Percentiles rank a stretch among this genome's conserved stretches.
Conservation (phyloP, 2,888 invertebrate species). For the Ditylenchus weischeri region DNA sequence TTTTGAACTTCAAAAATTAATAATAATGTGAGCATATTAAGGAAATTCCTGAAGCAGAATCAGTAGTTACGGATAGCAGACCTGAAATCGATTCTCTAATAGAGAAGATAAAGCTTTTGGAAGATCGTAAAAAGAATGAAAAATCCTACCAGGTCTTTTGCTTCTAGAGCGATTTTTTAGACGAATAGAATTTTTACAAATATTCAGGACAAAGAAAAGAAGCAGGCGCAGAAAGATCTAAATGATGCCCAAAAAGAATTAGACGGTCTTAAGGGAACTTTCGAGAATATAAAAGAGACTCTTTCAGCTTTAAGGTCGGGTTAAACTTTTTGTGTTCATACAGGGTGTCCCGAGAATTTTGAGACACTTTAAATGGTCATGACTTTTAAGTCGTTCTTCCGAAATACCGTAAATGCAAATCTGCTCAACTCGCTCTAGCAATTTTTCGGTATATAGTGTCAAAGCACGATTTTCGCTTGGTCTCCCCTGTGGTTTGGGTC, state of each 20-base stretch:
- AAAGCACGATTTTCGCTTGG: no score
- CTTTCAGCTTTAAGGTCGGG: constrained; percentile 7
- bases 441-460: no score
- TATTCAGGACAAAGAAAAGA: constrained; percentile 36
- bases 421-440: no score
- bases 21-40: not conserved
- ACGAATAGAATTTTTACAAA: not conserved
- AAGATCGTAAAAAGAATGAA: constrained; percentile 40
- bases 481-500: no score
- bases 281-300: constrained; percentile 21
- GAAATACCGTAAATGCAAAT: no score
- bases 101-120: constrained; percentile 26
- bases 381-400: no score
- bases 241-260: constrained; percentile 32
- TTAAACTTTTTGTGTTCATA: not conserved
- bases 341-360: no score
- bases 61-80: constrained; percentile 2
- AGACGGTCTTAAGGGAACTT: constrained; percentile 21
- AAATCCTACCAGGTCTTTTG: constrained; percentile 28
- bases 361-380: no score
- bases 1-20: not conserved
- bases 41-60: constrained; percentile 18
- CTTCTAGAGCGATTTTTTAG: not conserved
- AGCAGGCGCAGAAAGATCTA: constrained; percentile 35
- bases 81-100: constrained; percentile 20